Conservation (phyloP, 2,113 vertebrate species). For the Probosciger aterrimus region DNA sequence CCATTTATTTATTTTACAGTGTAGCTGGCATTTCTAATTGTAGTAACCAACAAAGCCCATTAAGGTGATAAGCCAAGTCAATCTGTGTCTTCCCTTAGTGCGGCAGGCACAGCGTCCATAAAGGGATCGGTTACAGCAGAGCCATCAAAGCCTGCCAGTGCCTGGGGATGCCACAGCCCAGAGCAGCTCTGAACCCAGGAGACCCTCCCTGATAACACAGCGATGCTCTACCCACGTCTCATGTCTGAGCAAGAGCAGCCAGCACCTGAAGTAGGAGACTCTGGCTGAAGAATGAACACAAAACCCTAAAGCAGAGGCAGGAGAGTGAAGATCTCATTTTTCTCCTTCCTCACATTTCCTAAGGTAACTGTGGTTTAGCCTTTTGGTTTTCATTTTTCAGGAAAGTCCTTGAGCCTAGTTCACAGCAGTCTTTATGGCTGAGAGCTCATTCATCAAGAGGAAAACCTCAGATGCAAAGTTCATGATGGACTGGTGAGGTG, state of each 20-base stretch:
- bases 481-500: slow-evolving; percentile 8
- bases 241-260: neutral
- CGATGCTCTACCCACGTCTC: accelerated
- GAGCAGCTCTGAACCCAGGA: neutral
- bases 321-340: neutral
- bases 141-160: neutral
- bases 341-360: neutral
- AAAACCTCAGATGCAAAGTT: slow-evolving; percentile 36
- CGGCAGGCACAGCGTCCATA: accelerated
- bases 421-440: neutral
- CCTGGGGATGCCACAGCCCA: neutral
- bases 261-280: neutral
- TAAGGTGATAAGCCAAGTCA: neutral
- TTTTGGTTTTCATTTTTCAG: slow-evolving; percentile 33
- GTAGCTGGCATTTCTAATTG: neutral
- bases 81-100: neutral
- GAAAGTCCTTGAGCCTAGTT: slow-evolving; percentile 36
- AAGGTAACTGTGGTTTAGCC: slow-evolving; percentile 5
- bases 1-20: neutral
- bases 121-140: neutral
- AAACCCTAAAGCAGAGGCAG: neutral
- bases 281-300: neutral
- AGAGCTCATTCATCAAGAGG: slow-evolving; percentile 46
- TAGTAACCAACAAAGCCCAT: neutral
- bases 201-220: too few species aligned